Evolutionary conservation across 2,888 invertebrate genomes (phyloP).

Genomic region (Drosophila mercatorum): DNA sequence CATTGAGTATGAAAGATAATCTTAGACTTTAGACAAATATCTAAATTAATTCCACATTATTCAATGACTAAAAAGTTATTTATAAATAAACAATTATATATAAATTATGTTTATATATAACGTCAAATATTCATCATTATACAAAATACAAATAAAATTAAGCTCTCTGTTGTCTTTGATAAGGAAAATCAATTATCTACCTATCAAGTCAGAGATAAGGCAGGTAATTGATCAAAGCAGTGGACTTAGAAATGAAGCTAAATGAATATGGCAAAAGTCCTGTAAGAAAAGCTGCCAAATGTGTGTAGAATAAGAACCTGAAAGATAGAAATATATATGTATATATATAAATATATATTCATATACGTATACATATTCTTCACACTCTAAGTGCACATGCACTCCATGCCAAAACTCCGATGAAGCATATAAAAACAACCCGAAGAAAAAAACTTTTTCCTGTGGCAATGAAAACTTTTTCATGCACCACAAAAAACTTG

Average conservation of each 20-base stretch:
- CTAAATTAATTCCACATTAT: not conserved
- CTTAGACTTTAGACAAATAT: not conserved
- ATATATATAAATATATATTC: slow-evolving; percentile 2
- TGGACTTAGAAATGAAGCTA: not conserved
- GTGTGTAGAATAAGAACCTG: not conserved
- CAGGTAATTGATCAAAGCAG: not conserved
- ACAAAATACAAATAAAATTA: not conserved
- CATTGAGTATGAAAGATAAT: not conserved
- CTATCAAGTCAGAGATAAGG: not conserved
- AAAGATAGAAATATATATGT: not conserved
- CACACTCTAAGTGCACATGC: slow-evolving; percentile 30
- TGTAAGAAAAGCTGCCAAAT: not conserved
- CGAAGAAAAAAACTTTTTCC: slow-evolving; percentile 59
- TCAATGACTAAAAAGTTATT: not conserved
- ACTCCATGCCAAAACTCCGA: slow-evolving; percentile 26
- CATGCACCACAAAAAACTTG: slow-evolving; percentile 55
- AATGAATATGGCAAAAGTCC: not conserved
- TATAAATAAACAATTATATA: not conserved
- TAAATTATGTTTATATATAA: too few species aligned
- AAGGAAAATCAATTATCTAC: not conserved
- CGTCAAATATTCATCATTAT: not conserved
- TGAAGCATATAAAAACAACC: slow-evolving; percentile 33
- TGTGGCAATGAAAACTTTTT: slow-evolving; percentile 68
- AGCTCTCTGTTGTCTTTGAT: not conserved
- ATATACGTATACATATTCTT: slow-evolving; percentile 11